These are phyloP conservation scores for Portevinia maculata DNA, from an alignment of 2,888 invertebrate genomes.

Conservation along the genomic window DNA sequence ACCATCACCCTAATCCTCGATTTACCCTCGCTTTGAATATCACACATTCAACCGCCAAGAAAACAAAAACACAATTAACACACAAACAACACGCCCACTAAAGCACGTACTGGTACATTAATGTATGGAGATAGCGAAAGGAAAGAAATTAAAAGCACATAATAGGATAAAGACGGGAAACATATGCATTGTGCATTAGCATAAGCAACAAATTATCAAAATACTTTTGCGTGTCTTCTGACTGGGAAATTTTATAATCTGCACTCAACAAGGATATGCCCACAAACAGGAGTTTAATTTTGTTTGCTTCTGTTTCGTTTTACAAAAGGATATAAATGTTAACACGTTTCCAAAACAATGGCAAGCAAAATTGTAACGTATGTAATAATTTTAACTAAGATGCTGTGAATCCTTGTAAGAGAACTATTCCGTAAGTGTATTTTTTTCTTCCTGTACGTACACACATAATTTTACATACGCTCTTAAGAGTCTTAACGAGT, in stretches of 20 bases:
- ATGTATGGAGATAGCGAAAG: slow-evolving; percentile 20
- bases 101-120: slow-evolving; percentile 8
- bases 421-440: not conserved
- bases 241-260: slow-evolving; percentile 37
- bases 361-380: slow-evolving; percentile 37
- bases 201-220: slow-evolving; percentile 35
- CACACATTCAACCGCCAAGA: slow-evolving; percentile 33
- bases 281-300: slow-evolving; percentile 13
- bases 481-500: not conserved
- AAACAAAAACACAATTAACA: slow-evolving; percentile 55
- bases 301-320: slow-evolving; percentile 5
- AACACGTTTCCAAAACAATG: slow-evolving; percentile 33
- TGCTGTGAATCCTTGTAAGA: not conserved
- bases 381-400: slow-evolving; percentile 21
- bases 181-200: slow-evolving; percentile 32
- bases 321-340: slow-evolving; percentile 39
- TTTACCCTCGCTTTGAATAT: slow-evolving; percentile 35
- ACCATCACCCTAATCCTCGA: slow-evolving; percentile 21
- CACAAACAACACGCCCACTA: slow-evolving; percentile 15
- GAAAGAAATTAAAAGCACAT: slow-evolving; percentile 30
- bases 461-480: slow-evolving; percentile 8
- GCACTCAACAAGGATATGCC: slow-evolving; percentile 34
- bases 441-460: not conserved
- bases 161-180: slow-evolving; percentile 28
- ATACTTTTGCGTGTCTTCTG: slow-evolving; percentile 30